Conservation (phyloP, 1,140 invertebrate genomes). For the Aporrectodea caliginosa region DNA sequence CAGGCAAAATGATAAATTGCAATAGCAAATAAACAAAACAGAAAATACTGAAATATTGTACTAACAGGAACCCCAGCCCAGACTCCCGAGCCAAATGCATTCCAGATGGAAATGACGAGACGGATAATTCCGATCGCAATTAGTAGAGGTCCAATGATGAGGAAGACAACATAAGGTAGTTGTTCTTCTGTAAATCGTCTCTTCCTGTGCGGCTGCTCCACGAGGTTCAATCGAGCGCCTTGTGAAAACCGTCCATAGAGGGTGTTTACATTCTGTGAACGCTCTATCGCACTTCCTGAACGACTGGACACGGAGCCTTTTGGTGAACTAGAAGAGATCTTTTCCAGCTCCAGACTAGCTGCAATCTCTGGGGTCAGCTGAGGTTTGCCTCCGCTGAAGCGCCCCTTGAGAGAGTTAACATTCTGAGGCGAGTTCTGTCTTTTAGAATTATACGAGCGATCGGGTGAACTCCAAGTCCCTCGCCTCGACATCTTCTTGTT, state of each 20-base stretch:
- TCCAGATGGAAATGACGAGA: neutral
- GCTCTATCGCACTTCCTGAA: neutral
- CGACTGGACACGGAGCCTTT: neutral
- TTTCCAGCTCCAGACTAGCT: neutral
- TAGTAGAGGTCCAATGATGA: neutral
- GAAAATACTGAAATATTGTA: neutral
- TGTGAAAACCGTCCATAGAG: neutral
- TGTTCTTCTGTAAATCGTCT: neutral
- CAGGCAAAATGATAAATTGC: too few relatives aligned
- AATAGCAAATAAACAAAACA: neutral
- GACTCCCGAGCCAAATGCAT: neutral
- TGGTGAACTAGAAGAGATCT: neutral
- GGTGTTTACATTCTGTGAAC: neutral
- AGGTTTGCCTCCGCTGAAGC: neutral
- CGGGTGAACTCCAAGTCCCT: neutral
- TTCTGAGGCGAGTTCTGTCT: neutral
- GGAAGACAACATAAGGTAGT: neutral
- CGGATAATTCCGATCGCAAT: neutral
- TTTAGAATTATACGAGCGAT: neutral
- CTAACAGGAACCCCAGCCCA: neutral
- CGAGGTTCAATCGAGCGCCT: neutral
- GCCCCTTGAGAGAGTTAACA: neutral
- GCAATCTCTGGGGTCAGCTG: neutral
- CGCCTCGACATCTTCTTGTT: neutral
- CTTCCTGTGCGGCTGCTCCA: neutral